These are phyloP conservation scores for Calvadosia cruxmelitensis DNA, from an alignment of 30 jellyfish, hydroid and myxozoan species.

Conservation along the genomic window DNA sequence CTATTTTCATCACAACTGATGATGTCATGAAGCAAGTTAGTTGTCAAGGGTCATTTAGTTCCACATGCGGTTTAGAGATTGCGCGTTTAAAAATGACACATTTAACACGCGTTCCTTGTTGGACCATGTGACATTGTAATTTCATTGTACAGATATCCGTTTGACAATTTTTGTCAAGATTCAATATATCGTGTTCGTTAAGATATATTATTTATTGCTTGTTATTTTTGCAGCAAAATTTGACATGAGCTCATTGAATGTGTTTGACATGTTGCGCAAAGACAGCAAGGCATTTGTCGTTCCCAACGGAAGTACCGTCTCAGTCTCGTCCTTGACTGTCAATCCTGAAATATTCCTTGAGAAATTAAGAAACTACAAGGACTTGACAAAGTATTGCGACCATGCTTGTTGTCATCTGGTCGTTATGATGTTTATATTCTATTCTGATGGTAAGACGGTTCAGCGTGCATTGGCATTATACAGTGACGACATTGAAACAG, in stretches of 20 bases:
- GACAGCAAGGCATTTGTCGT: constrained; percentile 30
- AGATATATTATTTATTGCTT: too few species aligned
- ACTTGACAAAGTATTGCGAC: background rate
- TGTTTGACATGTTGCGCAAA: constrained; percentile 53
- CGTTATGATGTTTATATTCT: background rate
- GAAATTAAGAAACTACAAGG: background rate
- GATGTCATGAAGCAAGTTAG: too few species aligned
- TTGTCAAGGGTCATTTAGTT: too few species aligned
- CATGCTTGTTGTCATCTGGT: background rate
- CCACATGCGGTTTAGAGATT: too few species aligned
- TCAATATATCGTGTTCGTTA: too few species aligned
- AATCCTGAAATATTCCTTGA: constrained; percentile 18
- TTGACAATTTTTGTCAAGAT: too few species aligned
- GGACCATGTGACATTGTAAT: too few species aligned
- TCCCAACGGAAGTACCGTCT: constrained; percentile 5
- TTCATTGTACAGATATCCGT: too few species aligned
- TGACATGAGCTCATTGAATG: constrained; percentile 22
- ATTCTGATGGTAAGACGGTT: background rate
- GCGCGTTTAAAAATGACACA: too few species aligned
- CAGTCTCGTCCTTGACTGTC: constrained; percentile 53
- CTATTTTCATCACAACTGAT: too few species aligned
- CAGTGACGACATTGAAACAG: background rate
- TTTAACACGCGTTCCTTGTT: too few species aligned
- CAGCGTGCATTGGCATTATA: background rate
- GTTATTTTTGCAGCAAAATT: constrained; percentile 55